Percentiles rank a stretch among this genome's conserved stretches.
phyloP scores from a whole-genome alignment of 1,140 invertebrate genomes.

The Semibalanus balanoides region DNA sequence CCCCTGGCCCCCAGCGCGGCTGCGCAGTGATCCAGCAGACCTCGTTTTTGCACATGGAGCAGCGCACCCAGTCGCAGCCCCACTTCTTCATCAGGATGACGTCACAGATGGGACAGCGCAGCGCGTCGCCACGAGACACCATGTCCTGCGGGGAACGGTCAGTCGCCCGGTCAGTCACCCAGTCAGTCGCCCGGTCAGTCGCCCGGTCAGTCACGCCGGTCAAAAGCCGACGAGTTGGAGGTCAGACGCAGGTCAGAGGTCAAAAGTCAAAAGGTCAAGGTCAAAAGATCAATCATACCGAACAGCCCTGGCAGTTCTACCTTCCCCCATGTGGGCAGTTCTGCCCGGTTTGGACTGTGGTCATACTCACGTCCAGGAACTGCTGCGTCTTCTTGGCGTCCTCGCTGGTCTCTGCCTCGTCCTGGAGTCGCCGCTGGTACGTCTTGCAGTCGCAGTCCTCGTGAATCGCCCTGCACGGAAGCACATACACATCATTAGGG shows the following conservation, averaged over 20 bases:
- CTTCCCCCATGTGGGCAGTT: too few species aligned
- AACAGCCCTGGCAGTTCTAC: too few species aligned
- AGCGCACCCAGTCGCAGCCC: constrained; percentile 88
- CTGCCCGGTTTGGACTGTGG: too few species aligned
- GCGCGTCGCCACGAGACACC: constrained; percentile 66
- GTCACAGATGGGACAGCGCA: constrained; percentile 67
- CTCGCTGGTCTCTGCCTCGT: constrained; percentile 39
- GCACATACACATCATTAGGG: too few species aligned
- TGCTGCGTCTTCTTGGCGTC: not conserved
- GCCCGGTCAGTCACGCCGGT: too few species aligned
- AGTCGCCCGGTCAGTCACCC: too few species aligned
- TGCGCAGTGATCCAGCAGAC: constrained; percentile 88
- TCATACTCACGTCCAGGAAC: not conserved
- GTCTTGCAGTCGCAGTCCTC: constrained; percentile 64
- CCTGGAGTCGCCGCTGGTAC: constrained; percentile 56
- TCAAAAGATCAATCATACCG: too few species aligned
- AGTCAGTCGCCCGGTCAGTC: too few species aligned
- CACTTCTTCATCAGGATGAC: constrained; percentile 81
- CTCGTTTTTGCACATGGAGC: constrained; percentile 84
- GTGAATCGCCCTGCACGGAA: constrained; percentile 50
- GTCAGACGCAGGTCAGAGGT: too few species aligned
- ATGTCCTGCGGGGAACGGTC: too few species aligned
- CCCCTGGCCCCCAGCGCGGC: constrained; percentile 68
- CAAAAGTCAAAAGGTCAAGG: too few species aligned
- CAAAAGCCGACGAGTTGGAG: too few species aligned